Evolutionary conservation across 1,140 invertebrate genomes (phyloP).

Genomic region (Zaprionus tsacasi): DNA sequence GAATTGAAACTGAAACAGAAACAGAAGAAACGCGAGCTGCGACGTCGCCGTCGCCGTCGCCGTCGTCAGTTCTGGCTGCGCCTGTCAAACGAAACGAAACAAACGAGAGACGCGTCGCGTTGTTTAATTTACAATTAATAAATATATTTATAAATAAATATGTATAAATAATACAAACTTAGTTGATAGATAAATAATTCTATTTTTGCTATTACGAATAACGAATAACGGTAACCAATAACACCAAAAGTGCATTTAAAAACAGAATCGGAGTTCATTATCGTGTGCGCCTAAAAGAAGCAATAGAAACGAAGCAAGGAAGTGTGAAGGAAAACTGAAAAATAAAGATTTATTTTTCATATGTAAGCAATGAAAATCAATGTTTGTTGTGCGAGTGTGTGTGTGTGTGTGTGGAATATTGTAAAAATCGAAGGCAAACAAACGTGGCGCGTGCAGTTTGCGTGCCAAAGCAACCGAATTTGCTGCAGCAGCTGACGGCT

Average conservation of each 20-base stretch:
- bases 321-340: slow-evolving; percentile 10
- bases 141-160: slow-evolving; percentile 23
- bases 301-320: slow-evolving; percentile 44
- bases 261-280: no score
- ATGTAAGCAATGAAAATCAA: slow-evolving; percentile 76
- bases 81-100: slow-evolving; percentile 65
- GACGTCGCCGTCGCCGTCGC: slow-evolving; percentile 20
- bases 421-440: slow-evolving; percentile 81
- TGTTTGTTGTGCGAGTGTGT: slow-evolving; percentile 35
- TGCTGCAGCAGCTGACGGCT: slow-evolving; percentile 48
- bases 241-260: slow-evolving; percentile 79
- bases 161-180: slow-evolving; percentile 27
- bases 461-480: slow-evolving; percentile 57
- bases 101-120: slow-evolving; percentile 53
- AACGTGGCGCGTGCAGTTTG: slow-evolving; percentile 51
- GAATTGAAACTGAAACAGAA: slow-evolving; percentile 15
- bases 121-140: slow-evolving; percentile 35
- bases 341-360: slow-evolving; percentile 31
- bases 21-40: slow-evolving; percentile 16
- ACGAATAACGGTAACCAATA: slow-evolving; percentile 38
- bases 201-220: slow-evolving; percentile 68
- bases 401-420: slow-evolving; percentile 32
- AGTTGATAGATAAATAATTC: slow-evolving; percentile 31
- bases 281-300: slow-evolving; percentile 44
- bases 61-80: slow-evolving; percentile 14